Percentiles rank a stretch among this genome's conserved stretches.
phyloP scores from a whole-genome alignment of 1,140 invertebrate species.

The Acyrthosiphon pisum region DNA sequence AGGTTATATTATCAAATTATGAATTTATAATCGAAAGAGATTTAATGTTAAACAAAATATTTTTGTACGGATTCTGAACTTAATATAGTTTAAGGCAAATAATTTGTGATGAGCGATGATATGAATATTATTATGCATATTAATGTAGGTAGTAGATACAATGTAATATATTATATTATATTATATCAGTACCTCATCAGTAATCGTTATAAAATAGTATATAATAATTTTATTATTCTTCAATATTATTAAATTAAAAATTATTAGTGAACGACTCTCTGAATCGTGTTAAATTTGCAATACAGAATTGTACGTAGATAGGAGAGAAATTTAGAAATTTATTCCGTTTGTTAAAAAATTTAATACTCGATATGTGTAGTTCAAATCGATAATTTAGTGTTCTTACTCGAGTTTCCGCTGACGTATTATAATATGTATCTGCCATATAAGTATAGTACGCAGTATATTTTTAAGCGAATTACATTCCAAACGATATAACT shows the following conservation, averaged over 20 bases:
- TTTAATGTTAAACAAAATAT: too few relatives aligned
- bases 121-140: background rate
- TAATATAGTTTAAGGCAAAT: background rate
- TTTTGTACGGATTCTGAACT: background rate
- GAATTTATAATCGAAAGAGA: background rate
- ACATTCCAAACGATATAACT: background rate
- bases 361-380: background rate
- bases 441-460: background rate
- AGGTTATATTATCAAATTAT: background rate
- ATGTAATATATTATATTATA: too few relatives aligned
- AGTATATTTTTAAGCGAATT: background rate
- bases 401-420: background rate
- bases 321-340: background rate
- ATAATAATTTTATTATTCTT: too few relatives aligned
- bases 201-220: background rate
- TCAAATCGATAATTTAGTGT: background rate
- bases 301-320: background rate
- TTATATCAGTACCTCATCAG: background rate
- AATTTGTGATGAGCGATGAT: background rate
- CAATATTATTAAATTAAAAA: background rate
- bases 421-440: background rate
- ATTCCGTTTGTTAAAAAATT: background rate
- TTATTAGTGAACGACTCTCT: background rate
- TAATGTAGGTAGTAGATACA: background rate
- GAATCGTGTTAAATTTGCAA: background rate